Conservation (phyloP, 2,797 vertebrate genomes). For the Cheirogaleus major region DNA sequence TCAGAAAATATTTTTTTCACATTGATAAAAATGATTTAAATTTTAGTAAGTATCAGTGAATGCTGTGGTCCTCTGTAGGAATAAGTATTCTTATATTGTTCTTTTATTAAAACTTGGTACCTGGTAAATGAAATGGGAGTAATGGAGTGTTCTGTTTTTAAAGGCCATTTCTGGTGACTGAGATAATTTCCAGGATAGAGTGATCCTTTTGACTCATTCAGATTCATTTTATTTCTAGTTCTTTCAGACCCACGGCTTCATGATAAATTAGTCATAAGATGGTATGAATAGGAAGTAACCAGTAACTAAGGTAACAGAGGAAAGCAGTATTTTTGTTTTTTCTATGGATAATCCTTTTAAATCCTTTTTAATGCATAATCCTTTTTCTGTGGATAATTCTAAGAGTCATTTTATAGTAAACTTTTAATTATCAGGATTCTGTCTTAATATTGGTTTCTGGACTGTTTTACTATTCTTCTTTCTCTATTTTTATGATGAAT, state of each 20-base stretch:
- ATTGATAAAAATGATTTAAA: constrained; percentile 9
- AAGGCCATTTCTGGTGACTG: neutral
- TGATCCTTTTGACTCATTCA: constrained; percentile 34
- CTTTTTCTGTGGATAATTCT: neutral
- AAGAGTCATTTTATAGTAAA: neutral
- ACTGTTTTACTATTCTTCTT: neutral
- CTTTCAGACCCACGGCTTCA: constrained; percentile 21
- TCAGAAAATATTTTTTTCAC: constrained; percentile 30
- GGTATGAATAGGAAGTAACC: constrained; percentile 30
- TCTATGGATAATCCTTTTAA: neutral
- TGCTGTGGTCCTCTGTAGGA: neutral
- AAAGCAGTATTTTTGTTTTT: constrained; percentile 14
- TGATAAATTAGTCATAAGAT: constrained; percentile 57
- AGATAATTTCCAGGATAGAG: constrained; percentile 36
- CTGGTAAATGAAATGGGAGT: neutral
- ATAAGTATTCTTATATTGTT: neutral
- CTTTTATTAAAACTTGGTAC: constrained; percentile 34
- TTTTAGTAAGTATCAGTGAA: constrained; percentile 34
- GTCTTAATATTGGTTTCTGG: constrained; percentile 21
- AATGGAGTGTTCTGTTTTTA: constrained; percentile 33
- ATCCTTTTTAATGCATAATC: neutral
- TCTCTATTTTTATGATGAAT: constrained; percentile 11
- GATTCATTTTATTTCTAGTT: constrained; percentile 59
- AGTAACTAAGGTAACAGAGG: constrained; percentile 42
- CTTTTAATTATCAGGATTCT: neutral